phyloP scores from a whole-genome alignment of 1,140 invertebrate species.

The Frieseomelitta varia region DNA sequence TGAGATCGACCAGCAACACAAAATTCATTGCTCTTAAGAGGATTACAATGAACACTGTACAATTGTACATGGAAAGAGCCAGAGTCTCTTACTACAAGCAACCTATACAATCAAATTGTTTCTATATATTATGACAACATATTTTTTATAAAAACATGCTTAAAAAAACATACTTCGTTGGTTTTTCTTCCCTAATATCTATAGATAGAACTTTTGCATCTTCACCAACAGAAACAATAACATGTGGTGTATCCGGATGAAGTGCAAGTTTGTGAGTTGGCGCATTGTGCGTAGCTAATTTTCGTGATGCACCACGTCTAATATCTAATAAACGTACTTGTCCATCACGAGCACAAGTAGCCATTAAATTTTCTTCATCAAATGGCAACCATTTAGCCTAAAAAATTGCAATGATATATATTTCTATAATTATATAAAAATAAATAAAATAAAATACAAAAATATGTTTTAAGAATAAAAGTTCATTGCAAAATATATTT shows the following conservation, averaged over 20 bases:
- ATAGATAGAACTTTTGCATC: conserved; percentile 91
- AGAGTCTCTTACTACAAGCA: conserved; percentile 85
- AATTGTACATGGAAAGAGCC: conserved; percentile 86
- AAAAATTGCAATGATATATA: not conserved
- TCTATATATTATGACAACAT: conserved; percentile 5
- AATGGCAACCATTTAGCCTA: conserved; percentile 88
- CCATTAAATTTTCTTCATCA: conserved; percentile 90
- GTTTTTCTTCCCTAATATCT: conserved; percentile 89
- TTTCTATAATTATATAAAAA: conserved; percentile 36
- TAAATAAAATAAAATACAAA: conserved; percentile 73
- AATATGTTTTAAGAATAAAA: not conserved
- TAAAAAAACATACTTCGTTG: conserved; percentile 83
- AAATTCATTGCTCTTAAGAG: conserved; percentile 89
- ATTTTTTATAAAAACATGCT: not conserved
- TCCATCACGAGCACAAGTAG: conserved; percentile 94
- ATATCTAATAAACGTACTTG: conserved; percentile 86
- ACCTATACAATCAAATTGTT: conserved; percentile 81
- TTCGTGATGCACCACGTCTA: conserved; percentile 82
- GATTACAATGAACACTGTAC: conserved; percentile 94
- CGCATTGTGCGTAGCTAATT: conserved; percentile 87
- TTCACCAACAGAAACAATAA: conserved; percentile 93
- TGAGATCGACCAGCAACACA: conserved; percentile 89
- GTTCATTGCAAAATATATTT: not conserved
- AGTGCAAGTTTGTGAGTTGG: conserved; percentile 91
- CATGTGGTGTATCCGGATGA: conserved; percentile 88